Evolutionary conservation across 1,140 invertebrate species (phyloP).

Genomic region (Fopius arisanus): DNA sequence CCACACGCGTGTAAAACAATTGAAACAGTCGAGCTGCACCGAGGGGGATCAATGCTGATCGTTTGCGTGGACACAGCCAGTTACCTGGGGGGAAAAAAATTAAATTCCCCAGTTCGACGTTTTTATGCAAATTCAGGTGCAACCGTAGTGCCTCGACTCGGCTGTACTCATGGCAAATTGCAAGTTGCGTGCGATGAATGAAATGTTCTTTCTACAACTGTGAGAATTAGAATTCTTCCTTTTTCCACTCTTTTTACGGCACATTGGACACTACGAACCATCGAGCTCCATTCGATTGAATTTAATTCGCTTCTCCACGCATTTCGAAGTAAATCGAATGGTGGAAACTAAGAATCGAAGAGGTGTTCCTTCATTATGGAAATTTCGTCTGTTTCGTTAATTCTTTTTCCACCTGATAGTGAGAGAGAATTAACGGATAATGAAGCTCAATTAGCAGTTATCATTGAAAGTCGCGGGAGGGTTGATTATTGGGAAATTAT

Average conservation of each 20-base stretch:
- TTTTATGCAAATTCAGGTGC: constrained; percentile 28
- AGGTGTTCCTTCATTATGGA: background rate
- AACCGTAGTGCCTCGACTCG: background rate
- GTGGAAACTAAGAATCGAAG: background rate
- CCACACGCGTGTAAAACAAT: constrained; percentile 26
- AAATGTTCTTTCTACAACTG: constrained; percentile 12
- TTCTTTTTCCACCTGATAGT: background rate
- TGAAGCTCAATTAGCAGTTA: too few relatives aligned
- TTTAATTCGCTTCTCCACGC: constrained; percentile 34
- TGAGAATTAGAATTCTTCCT: constrained; percentile 17
- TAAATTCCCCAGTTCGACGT: constrained; percentile 16
- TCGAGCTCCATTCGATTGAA: constrained; percentile 36
- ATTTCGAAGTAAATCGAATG: constrained; percentile 33
- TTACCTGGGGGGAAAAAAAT: constrained; percentile 14
- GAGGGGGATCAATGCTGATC: background rate
- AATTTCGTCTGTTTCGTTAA: background rate
- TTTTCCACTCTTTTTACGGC: constrained; percentile 8
- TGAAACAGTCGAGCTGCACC: background rate
- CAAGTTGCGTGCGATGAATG: constrained; percentile 17
- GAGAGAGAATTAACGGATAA: too few relatives aligned
- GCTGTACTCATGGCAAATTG: background rate
- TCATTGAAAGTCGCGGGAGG: background rate
- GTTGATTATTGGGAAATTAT: too few relatives aligned
- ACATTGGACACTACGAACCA: constrained; percentile 27
- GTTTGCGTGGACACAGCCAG: constrained; percentile 6